These are phyloP conservation scores for Dermatemys mawii DNA, from an alignment of 2,113 vertebrate species.

Conservation along the genomic window DNA sequence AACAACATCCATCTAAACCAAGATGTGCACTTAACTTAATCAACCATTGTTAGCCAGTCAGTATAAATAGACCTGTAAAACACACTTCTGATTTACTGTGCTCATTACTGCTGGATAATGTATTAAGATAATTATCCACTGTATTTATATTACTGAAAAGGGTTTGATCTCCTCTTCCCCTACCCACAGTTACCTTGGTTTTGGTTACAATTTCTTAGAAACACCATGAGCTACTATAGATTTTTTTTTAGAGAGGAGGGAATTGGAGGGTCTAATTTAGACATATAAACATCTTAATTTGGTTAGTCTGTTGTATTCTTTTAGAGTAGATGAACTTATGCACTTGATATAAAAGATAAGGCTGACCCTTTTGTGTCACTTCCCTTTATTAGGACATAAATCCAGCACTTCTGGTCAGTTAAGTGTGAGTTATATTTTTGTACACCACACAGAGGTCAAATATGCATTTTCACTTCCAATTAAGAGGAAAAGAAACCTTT, in stretches of 20 bases:
- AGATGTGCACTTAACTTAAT: constrained; percentile 52
- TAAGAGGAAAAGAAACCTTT: accelerated
- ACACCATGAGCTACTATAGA: not conserved
- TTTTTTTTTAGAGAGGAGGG: not conserved
- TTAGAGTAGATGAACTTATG: not conserved
- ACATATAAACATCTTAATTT: accelerated
- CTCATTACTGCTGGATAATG: constrained; percentile 28
- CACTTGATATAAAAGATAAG: not conserved
- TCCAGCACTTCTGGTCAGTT: not conserved
- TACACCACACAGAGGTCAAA: not conserved
- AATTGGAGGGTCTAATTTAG: not conserved
- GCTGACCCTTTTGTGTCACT: not conserved
- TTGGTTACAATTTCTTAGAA: accelerated
- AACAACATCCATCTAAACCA: not conserved
- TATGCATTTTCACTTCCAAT: not conserved
- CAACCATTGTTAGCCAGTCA: constrained; percentile 57
- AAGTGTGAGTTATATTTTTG: not conserved
- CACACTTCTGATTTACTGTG: constrained; percentile 49
- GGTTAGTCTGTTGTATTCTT: not conserved
- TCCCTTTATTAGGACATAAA: not conserved
- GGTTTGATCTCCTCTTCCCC: constrained; percentile 27
- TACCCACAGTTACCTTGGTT: not conserved
- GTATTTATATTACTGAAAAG: constrained; percentile 58
- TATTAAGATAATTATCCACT: constrained; percentile 48
- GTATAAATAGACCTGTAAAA: constrained; percentile 47